These are phyloP conservation scores for Laupala kohalensis DNA, from an alignment of 1,140 invertebrate species.

Conservation along the genomic window DNA sequence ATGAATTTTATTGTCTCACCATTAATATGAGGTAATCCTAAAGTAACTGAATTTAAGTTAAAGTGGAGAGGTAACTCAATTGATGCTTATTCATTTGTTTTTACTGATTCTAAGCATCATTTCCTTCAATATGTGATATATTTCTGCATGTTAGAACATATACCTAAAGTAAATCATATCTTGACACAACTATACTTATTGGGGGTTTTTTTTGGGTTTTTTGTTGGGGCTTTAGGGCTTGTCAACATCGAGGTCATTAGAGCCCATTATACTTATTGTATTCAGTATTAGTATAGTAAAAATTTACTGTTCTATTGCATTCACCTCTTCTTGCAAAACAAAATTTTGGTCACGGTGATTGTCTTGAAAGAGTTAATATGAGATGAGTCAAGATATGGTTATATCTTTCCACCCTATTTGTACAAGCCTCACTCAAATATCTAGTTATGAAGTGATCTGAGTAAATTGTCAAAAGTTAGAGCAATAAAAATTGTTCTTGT, in stretches of 20 bases:
- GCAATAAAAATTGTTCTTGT: slow-evolving; percentile 17
- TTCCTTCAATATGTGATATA: not conserved
- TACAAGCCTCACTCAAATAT: not conserved
- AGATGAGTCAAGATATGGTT: not conserved
- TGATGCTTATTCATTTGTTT: not conserved
- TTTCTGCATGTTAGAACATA: not conserved
- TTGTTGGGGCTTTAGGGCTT: too few species aligned
- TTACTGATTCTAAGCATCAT: not conserved
- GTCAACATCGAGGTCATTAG: too few species aligned
- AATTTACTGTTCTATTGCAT: too few species aligned
- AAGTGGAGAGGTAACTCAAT: not conserved
- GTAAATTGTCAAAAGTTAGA: slow-evolving; percentile 9
- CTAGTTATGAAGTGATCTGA: not conserved
- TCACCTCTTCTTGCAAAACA: too few species aligned
- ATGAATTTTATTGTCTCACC: not conserved
- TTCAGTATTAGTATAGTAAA: too few species aligned
- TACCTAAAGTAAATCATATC: not conserved
- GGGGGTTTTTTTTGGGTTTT: too few species aligned
- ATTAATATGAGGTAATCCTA: not conserved
- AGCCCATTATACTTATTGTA: too few species aligned
- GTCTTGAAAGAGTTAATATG: too few species aligned
- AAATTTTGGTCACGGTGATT: too few species aligned
- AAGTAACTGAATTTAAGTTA: not conserved
- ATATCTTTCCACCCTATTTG: not conserved
- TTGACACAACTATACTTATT: not conserved